These are phyloP conservation scores for Plagiodera versicolora DNA, from an alignment of 2,888 invertebrate species.

Conservation along the genomic window DNA sequence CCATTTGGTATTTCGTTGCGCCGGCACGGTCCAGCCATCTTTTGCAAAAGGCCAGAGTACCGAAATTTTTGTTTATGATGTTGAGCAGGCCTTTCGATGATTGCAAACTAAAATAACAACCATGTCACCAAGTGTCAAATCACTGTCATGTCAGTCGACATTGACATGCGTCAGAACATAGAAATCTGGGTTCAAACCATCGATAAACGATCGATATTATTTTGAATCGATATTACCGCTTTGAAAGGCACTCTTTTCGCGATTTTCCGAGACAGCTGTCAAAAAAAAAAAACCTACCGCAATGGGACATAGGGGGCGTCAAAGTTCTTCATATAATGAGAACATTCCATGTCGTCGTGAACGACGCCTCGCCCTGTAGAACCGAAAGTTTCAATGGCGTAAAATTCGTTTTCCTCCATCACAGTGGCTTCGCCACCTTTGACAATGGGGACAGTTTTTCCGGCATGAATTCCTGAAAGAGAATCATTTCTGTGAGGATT, in stretches of 20 bases:
- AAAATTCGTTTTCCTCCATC: constrained; percentile 99
- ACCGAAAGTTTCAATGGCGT: constrained; percentile 99
- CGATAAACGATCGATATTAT: no score
- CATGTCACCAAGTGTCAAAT: no score
- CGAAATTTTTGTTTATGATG: constrained; percentile 94
- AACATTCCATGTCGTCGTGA: constrained; percentile 99
- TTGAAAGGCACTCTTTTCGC: no score
- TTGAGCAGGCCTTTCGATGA: constrained; percentile 91
- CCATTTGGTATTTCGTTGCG: constrained; percentile 97
- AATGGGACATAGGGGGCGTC: constrained; percentile 91
- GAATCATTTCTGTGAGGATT: constrained; percentile 11
- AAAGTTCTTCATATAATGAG: constrained; percentile 99
- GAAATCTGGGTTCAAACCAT: no score
- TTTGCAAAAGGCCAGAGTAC: constrained; percentile 97
- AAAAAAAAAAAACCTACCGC: constrained; percentile 59
- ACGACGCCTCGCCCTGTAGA: constrained; percentile 94
- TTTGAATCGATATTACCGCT: no score
- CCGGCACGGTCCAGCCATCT: constrained; percentile 98
- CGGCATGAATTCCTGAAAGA: constrained; percentile 79
- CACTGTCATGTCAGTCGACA: no score
- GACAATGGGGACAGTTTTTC: constrained; percentile 99
- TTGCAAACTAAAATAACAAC: constrained; percentile 67
- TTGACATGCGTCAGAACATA: no score
- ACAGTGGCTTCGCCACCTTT: constrained; percentile 96
- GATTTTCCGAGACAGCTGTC: no score